Percentiles rank a stretch among this genome's conserved stretches.
Conservation (phyloP, 2,113 vertebrate genomes). For the Isurus oxyrinchus region DNA sequence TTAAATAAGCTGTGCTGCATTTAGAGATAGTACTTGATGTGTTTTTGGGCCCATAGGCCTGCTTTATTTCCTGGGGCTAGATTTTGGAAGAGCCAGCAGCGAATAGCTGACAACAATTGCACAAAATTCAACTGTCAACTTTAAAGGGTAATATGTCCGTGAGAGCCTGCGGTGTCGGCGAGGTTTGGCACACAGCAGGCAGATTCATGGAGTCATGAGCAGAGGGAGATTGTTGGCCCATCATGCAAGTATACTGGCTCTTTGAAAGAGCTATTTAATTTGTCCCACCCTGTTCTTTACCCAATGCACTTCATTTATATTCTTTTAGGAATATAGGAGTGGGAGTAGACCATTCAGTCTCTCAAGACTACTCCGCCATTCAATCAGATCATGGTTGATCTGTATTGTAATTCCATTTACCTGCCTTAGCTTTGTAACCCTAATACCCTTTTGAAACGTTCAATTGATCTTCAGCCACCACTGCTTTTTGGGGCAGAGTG, state of each 20-base stretch:
- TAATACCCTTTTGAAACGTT: background rate
- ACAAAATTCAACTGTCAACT: background rate
- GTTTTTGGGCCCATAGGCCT: background rate
- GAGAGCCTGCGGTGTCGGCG: background rate
- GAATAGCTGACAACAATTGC: background rate
- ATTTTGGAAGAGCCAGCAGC: background rate
- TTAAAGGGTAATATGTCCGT: background rate
- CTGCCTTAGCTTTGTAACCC: background rate
- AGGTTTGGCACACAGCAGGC: background rate
- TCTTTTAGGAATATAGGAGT: background rate
- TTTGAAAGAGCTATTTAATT: background rate
- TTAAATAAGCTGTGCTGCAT: background rate
- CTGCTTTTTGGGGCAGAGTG: background rate
- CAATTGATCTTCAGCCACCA: background rate
- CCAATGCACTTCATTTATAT: background rate
- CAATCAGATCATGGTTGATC: background rate
- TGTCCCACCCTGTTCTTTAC: background rate
- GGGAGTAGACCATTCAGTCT: background rate
- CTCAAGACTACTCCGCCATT: background rate
- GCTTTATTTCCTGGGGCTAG: background rate
- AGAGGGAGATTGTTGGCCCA: background rate
- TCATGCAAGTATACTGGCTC: background rate
- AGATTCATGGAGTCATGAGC: background rate
- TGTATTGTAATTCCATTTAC: background rate
- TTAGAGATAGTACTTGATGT: background rate